Conservation (phyloP, 1,140 invertebrate species). For the Drosophila takahashii region DNA sequence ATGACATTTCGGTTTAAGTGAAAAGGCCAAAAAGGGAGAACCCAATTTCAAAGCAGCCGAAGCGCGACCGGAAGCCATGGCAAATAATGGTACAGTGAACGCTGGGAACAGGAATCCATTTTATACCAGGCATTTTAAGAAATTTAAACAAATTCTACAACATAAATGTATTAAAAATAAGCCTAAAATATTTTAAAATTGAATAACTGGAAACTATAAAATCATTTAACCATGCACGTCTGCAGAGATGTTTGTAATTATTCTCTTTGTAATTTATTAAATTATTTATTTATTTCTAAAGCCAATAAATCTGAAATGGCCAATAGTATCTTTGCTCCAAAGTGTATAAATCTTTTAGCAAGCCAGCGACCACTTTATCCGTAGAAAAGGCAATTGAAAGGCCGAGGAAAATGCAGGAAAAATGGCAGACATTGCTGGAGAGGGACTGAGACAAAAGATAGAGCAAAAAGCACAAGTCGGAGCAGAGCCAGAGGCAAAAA, state of each 20-base stretch:
- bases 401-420: background rate
- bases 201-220: background rate
- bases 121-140: background rate
- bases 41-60: slow-evolving; percentile 42
- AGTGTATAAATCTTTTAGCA: no score
- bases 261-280: no score
- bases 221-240: no score
- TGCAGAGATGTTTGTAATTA: no score
- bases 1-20: slow-evolving; percentile 70
- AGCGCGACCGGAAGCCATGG: slow-evolving; percentile 22
- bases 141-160: no score
- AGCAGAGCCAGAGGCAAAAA: slow-evolving; percentile 41
- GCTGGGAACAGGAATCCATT: background rate
- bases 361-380: slow-evolving; percentile 1
- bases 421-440: background rate
- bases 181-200: no score
- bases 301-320: no score
- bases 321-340: no score
- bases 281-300: no score
- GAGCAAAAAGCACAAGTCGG: slow-evolving; percentile 32
- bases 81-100: slow-evolving; percentile 1
- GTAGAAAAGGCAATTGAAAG: background rate
- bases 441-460: slow-evolving; percentile 23
- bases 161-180: no score
- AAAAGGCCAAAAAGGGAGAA: slow-evolving; percentile 51